Conservation (phyloP, 2,113 vertebrate species). For the Pithys albifrons region DNA sequence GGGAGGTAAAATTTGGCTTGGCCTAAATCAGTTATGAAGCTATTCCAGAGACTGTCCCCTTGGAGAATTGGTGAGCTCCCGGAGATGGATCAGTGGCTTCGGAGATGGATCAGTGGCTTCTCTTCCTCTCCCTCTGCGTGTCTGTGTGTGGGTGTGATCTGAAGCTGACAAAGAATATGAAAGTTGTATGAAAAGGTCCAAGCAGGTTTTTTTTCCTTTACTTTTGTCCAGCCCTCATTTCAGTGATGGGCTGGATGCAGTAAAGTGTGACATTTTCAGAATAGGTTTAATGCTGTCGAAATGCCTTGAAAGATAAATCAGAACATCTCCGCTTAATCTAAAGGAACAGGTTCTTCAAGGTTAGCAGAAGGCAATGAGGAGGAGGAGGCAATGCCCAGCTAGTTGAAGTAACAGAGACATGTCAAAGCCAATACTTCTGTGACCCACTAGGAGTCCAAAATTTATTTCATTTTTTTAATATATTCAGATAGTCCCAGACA, state of each 20-base stretch:
- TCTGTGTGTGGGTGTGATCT: background rate
- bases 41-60: background rate
- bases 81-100: background rate
- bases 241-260: background rate
- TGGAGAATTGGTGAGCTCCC: background rate
- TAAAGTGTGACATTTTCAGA: background rate
- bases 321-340: background rate
- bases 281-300: background rate
- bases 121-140: background rate
- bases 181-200: background rate
- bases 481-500: background rate
- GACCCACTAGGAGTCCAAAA: background rate
- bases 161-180: background rate
- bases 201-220: background rate
- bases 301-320: background rate
- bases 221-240: background rate
- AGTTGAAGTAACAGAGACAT: background rate
- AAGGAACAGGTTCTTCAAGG: background rate
- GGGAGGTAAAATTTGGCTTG: background rate
- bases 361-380: background rate
- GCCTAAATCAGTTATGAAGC: background rate
- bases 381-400: background rate
- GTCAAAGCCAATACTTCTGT: background rate
- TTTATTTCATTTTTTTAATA: background rate
- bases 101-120: background rate